Evolutionary conservation across 2,888 invertebrate species (phyloP), one percentile per base, ranked within the genome.

Genomic region (Limnephilus rhombicus): DNA sequence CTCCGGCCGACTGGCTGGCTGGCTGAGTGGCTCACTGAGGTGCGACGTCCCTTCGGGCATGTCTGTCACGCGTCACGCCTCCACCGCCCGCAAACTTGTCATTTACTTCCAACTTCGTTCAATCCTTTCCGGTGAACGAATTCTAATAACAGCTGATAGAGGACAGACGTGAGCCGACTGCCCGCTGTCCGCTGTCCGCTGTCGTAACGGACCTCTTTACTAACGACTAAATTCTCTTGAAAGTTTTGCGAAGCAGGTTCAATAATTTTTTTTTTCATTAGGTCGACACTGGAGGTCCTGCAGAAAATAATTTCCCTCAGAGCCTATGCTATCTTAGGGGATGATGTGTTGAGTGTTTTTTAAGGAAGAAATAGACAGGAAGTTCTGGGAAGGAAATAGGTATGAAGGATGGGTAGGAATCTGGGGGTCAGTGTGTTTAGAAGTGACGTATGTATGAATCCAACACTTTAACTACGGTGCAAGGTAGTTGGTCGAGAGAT

Each of bases 61-160:
- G 89, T 80, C 89, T 80, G 80, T 80, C 89, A 80, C 89, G 89
- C 80, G 41, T 45, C n/a, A 41, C 80, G 41, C 68, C 68, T 68
- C 24, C 68, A 24, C 68, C n/a, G 68, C n/a, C 68, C 68, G 68
- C 68, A 18, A 68, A 68, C 68, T 68, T 68, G 68, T 68, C 68
- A 68, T 68, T 68, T 68, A 68, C 68, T n/a, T 68, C 68, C 68
- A 68, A 68, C 13, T 7, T 83, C 24, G 83, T 83, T 41, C 34
- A 83, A 83, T 41, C 83, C 24, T 83, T 83, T 24, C 37, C 68
- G 68, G 68, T 68, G 68, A 68, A 68, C 68, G 68, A 68, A 68
- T 68, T 9, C 37, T 34, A n/a, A 37, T 83, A 83, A 83, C 37
- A 11, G 37, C 37, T 83, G 11, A 37, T 18, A 18, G 83, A 34